A percentile compares a stretch with the other conserved stretches of the same genome.
Conservation (phyloP, 1,140 invertebrate genomes). For the Drosophila ironensis region DNA sequence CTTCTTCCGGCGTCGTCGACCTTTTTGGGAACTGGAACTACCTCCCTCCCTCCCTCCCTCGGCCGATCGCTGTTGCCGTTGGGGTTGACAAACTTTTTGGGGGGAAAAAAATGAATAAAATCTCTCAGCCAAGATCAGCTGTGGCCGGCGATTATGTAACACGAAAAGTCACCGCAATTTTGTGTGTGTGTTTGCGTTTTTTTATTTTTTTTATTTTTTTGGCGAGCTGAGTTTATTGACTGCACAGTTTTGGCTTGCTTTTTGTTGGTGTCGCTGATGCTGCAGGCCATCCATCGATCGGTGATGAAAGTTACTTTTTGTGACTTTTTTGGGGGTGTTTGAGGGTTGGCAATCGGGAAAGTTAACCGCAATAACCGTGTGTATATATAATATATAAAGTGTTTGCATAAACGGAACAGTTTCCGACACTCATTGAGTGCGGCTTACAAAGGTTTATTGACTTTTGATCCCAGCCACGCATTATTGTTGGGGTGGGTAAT, state of each 20-base stretch:
- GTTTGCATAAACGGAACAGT: background rate
- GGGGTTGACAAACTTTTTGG: constrained; percentile 56
- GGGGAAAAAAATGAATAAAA: background rate
- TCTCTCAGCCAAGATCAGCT: constrained; percentile 48
- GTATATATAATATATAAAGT: background rate
- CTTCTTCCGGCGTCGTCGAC: constrained; percentile 70
- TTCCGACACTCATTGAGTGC: constrained; percentile 47
- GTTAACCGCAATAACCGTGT: constrained; percentile 41
- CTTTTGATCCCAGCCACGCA: constrained; percentile 78
- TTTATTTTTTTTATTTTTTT: background rate
- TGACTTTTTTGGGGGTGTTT: background rate
- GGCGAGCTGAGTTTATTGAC: constrained; percentile 60
- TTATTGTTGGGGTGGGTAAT: constrained; percentile 81
- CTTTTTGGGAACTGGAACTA: constrained; percentile 45
- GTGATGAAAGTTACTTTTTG: constrained; percentile 36
- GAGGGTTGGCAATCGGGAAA: constrained; percentile 49
- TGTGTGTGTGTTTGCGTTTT: constrained; percentile 16
- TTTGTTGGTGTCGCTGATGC: constrained; percentile 1
- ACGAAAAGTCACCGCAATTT: constrained; percentile 55
- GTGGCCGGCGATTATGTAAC: constrained; percentile 63
- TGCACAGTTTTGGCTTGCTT: constrained; percentile 16
- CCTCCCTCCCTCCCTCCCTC: constrained; percentile 7
- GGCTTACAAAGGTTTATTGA: constrained; percentile 68
- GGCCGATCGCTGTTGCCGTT: no score
- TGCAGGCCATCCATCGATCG: background rate